Evolutionary conservation across 2,888 invertebrate species (phyloP), one percentile per base, ranked within the genome.

Genomic region (Trichacis sp.): DNA sequence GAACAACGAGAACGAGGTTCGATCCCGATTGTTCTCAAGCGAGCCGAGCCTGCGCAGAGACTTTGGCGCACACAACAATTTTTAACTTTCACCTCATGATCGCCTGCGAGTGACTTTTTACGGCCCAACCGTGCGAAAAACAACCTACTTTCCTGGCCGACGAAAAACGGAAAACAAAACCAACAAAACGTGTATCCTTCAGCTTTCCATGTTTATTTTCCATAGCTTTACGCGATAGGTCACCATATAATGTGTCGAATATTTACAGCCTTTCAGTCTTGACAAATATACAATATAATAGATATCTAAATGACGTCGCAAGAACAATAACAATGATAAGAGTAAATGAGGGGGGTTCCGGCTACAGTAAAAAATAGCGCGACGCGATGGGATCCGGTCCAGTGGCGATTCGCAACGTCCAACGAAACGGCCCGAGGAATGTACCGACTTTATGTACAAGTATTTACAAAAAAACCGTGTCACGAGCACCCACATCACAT

Each of bases 261-360:
- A 76, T 79, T 79, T 80, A 80, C 80, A 81, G 80, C 77, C 77
- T 79, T 80, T 82, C 82, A 82, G 82, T 82, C 82, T 82, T 82
- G 76, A 79, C 79, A 75, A 82, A 82, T 82, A 81, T 82, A 82
- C 78, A 82, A 77, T 79, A 79, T 73, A 43, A 56, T 45, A 40
- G 14, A 24, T 59, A 29, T 36, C 59, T 64, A 75, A 71, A 74
- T 69, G 70, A 64, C 59, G 65, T 68, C 54, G 71, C 61, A 69
- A 70, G 72, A 68, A 65, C 61, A 55, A 68, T 77, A 65, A 76
- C 76, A 75, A 76, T 72, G 73, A 76, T 58, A 69, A 50, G 69
- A 63, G 70, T 64, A 42, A 69, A 65, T 65, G 64, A 67, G n/a
- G n/a, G n/a, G n/a, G n/a, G n/a, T n/a, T n/a, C n/a, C n/a, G n/a